Percentiles rank a stretch among this genome's conserved stretches.
Evolutionary conservation across 2,113 vertebrate genomes (phyloP).

Genomic region (Apteryx owenii): DNA sequence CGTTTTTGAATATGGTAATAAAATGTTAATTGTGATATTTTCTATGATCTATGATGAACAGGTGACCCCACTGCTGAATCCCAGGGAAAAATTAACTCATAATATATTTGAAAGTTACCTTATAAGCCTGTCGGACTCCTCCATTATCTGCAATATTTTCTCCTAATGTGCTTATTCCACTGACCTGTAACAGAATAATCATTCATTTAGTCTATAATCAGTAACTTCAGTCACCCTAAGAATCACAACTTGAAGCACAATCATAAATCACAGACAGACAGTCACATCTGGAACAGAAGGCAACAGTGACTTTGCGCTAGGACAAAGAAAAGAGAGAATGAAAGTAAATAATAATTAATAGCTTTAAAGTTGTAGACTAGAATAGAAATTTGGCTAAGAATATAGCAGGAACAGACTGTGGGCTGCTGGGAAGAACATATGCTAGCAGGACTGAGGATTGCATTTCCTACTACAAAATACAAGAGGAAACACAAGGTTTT

Average conservation of each 20-base stretch:
- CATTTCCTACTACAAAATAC: background rate
- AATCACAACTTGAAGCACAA: background rate
- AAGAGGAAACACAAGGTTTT: background rate
- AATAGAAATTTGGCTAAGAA: background rate
- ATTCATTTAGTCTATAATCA: background rate
- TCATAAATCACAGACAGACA: background rate
- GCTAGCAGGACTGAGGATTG: background rate
- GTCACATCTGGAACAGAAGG: background rate
- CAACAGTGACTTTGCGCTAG: background rate
- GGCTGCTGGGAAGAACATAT: background rate
- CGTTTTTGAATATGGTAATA: background rate
- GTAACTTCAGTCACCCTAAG: background rate
- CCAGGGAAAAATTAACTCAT: background rate
- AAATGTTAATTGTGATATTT: background rate
- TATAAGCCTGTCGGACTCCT: conserved; percentile 94
- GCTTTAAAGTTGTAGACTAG: background rate
- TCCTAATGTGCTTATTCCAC: conserved; percentile 93
- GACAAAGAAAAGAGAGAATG: background rate
- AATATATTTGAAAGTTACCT: conserved; percentile 75
- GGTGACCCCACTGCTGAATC: background rate
- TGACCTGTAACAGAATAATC: conserved; percentile 80
- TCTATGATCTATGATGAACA: background rate
- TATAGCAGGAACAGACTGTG: rapidly evolving
- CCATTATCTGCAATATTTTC: conserved; percentile 98
- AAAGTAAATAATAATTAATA: background rate